Evolutionary conservation across 2,888 invertebrate species (phyloP).

Genomic region (Acrobasis suavella): DNA sequence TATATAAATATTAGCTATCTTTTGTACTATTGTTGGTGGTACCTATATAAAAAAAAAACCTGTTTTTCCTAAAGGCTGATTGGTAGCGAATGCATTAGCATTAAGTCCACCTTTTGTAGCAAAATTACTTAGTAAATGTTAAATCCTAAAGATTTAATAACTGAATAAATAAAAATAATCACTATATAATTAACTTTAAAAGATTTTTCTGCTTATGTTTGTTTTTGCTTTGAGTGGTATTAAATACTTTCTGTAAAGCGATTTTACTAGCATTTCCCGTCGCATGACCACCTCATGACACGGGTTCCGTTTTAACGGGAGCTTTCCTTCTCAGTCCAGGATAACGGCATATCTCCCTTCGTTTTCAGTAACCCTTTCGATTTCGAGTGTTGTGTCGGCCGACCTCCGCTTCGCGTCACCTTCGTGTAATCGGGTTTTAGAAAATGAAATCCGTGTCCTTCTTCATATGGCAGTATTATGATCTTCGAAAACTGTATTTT

Average conservation of each 20-base stretch:
- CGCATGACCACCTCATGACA: constrained; percentile 59
- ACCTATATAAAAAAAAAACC: too few relatives aligned
- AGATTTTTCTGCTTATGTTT: too few relatives aligned
- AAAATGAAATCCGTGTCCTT: constrained; percentile 79
- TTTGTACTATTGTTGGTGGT: too few relatives aligned
- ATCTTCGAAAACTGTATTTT: constrained; percentile 44
- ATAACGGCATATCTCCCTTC: constrained; percentile 79
- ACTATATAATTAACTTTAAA: too few relatives aligned
- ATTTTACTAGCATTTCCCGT: constrained; percentile 29
- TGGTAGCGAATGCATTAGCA: too few relatives aligned
- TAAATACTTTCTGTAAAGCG: neutral
- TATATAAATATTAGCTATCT: too few relatives aligned
- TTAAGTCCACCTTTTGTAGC: too few relatives aligned
- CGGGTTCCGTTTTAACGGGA: constrained; percentile 63
- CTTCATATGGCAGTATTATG: constrained; percentile 71
- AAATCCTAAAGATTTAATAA: too few relatives aligned
- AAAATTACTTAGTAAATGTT: too few relatives aligned
- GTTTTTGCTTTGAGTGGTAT: too few relatives aligned
- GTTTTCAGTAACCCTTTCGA: constrained; percentile 78
- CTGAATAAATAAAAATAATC: too few relatives aligned
- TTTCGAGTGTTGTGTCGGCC: constrained; percentile 73
- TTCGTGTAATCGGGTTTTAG: constrained; percentile 77
- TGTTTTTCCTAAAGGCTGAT: too few relatives aligned
- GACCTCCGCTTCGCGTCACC: constrained; percentile 73
- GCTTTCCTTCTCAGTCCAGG: constrained; percentile 77